Percentiles rank a stretch among this genome's conserved stretches.
Conservation (phyloP, 2,797 vertebrate genomes). For the Eptatretus atami region DNA sequence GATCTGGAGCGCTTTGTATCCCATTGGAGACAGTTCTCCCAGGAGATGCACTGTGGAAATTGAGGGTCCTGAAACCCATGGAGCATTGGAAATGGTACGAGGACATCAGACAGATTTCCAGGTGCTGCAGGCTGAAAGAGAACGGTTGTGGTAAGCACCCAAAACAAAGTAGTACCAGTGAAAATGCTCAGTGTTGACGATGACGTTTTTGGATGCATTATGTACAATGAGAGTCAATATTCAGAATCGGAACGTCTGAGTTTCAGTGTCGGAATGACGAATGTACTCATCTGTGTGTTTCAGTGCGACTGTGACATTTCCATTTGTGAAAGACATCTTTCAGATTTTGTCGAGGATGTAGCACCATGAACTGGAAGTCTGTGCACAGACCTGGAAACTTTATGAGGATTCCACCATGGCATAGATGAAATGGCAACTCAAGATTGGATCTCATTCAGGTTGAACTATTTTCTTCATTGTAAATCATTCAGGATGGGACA, state of each 20-base stretch:
- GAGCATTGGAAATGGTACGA: conserved; percentile 39
- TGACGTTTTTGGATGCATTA: too few species aligned
- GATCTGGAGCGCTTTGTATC: conserved; percentile 64
- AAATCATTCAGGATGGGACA: too few species aligned
- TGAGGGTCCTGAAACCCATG: conserved; percentile 24
- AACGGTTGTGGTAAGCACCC: too few species aligned
- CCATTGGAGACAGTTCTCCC: conserved; percentile 75
- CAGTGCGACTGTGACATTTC: conserved; percentile 73
- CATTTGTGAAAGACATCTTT: conserved; percentile 36
- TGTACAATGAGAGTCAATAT: too few species aligned
- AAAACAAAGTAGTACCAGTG: too few species aligned
- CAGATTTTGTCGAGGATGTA: conserved; percentile 28
- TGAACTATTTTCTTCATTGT: too few species aligned
- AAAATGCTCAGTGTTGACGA: too few species aligned
- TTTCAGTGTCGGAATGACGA: neutral
- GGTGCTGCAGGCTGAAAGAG: conserved; percentile 27
- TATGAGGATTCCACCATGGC: conserved; percentile 58
- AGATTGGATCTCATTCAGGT: conserved; percentile 94
- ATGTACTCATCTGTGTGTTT: conserved; percentile 8
- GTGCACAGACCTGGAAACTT: conserved; percentile 24
- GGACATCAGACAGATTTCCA: conserved; percentile 65
- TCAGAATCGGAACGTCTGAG: too few species aligned
- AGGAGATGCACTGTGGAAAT: conserved; percentile 40
- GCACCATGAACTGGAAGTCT: conserved; percentile 10
- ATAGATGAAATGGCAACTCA: conserved; percentile 40